Conservation (phyloP, 2,888 invertebrate species). For the Falcaria lacertinaria region DNA sequence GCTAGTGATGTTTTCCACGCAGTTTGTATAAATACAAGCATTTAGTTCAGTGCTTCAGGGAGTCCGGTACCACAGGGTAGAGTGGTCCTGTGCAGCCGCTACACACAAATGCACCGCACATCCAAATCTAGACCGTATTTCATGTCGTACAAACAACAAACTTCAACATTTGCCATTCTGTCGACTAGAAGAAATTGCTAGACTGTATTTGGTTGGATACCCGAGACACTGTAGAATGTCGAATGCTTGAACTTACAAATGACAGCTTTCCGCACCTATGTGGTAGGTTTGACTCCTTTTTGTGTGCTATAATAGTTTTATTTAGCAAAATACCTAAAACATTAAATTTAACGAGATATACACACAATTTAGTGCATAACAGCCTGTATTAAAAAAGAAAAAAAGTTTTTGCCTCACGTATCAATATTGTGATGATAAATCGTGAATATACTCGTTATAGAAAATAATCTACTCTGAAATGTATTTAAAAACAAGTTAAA, state of each 20-base stretch:
- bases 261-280: conserved; percentile 50
- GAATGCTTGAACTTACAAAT: conserved; percentile 52
- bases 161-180: conserved; percentile 74
- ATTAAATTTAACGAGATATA: too few relatives aligned
- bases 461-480: too few relatives aligned
- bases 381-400: too few relatives aligned
- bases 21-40: conserved; percentile 31
- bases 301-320: conserved; percentile 11
- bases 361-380: too few relatives aligned
- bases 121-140: conserved; percentile 39
- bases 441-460: too few relatives aligned
- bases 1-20: conserved; percentile 35
- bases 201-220: conserved; percentile 60
- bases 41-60: conserved; percentile 18
- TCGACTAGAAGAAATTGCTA: conserved; percentile 68
- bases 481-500: too few relatives aligned
- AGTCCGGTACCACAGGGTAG: conserved; percentile 57
- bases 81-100: conserved; percentile 49
- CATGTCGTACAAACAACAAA: conserved; percentile 34
- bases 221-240: conserved; percentile 51
- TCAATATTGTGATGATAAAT: too few relatives aligned
- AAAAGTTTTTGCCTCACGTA: too few relatives aligned
- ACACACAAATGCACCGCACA: conserved; percentile 45
- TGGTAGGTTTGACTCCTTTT: conserved; percentile 60
- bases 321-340: neutral